phyloP scores from a whole-genome alignment of 2,113 vertebrate species.

The Peromyscus californicus region DNA sequence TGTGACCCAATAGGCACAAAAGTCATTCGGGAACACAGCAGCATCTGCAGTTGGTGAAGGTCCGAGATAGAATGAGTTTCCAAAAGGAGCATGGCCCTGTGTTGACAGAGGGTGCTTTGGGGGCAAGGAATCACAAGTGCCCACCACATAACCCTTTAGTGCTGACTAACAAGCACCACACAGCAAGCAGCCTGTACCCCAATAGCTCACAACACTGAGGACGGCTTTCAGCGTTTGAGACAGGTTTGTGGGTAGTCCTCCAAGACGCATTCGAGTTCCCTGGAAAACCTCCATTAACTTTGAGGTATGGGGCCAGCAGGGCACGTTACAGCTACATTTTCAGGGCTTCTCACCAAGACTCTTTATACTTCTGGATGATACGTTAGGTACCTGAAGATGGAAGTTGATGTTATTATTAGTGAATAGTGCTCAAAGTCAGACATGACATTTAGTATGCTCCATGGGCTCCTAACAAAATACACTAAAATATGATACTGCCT shows the following conservation, averaged over 20 bases:
- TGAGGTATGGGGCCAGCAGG: background rate
- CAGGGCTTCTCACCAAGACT: background rate
- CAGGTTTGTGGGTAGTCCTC: background rate
- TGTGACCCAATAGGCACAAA: background rate
- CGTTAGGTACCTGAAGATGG: conserved; percentile 29
- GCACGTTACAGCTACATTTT: background rate
- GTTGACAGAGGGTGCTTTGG: background rate
- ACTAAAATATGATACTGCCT: conserved; percentile 67
- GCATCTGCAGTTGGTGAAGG: background rate
- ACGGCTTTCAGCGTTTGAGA: background rate
- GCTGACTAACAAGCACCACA: background rate
- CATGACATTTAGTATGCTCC: conserved; percentile 37
- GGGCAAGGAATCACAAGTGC: background rate
- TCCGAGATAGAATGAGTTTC: background rate
- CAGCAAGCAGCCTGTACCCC: background rate
- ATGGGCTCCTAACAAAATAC: conserved; percentile 71
- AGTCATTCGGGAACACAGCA: background rate
- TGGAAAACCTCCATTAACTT: background rate
- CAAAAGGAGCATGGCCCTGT: background rate
- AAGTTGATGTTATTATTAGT: conserved; percentile 1
- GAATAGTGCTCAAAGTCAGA: conserved; percentile 33
- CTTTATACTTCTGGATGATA: conserved; percentile 41
- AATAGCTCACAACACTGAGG: background rate
- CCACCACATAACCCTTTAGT: background rate
- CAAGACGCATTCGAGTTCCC: background rate